Conservation (phyloP, 2,888 invertebrate genomes). For the Meteorus colon region DNA sequence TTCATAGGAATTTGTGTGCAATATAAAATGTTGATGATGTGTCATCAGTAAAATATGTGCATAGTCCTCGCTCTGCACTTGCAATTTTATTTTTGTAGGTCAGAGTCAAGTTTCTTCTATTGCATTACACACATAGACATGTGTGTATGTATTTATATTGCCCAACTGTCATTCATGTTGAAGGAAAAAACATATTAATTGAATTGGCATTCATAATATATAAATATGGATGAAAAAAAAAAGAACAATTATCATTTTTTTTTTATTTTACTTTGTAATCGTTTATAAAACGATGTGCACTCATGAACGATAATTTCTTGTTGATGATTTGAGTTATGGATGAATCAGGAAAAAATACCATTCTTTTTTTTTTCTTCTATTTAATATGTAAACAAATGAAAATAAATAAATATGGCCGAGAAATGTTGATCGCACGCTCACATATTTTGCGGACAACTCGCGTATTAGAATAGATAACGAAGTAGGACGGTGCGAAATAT, state of each 20-base stretch:
- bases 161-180: slow-evolving; percentile 11
- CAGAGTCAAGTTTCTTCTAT: slow-evolving; percentile 63
- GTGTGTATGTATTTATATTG: slow-evolving; percentile 12
- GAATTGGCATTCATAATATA: not conserved
- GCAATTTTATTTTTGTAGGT: slow-evolving; percentile 59
- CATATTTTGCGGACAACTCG: not conserved
- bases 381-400: not conserved
- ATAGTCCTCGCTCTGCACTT: slow-evolving; percentile 51
- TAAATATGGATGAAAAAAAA: not conserved
- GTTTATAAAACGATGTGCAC: not conserved
- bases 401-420: slow-evolving; percentile 5
- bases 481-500: slow-evolving; percentile 70
- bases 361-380: not conserved
- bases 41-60: not conserved
- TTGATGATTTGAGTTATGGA: not conserved
- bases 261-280: not conserved
- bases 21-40: not conserved
- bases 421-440: not conserved
- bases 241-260: not conserved
- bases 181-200: not conserved
- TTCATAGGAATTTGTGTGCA: not conserved
- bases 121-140: slow-evolving; percentile 30
- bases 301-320: not conserved
- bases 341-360: not conserved
- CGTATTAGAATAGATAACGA: slow-evolving; percentile 59